Conservation (phyloP, 2,888 invertebrate genomes). For the Ferrisia virgata region DNA sequence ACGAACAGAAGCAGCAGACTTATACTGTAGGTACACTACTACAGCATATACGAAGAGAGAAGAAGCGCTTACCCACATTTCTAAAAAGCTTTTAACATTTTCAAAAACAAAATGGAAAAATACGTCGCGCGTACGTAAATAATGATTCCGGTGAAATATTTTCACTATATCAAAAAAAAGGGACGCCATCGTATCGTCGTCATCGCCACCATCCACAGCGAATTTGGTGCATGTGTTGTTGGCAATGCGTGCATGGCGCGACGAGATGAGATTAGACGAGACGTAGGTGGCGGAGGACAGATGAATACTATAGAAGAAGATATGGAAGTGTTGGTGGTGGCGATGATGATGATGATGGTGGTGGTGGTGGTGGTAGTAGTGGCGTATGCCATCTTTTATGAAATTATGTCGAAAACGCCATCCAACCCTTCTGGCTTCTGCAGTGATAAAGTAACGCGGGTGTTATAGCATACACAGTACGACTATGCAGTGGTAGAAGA, state of each 20-base stretch:
- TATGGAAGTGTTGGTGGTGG: no score
- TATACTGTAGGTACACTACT: no score
- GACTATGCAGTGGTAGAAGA: no score
- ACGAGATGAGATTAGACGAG: no score
- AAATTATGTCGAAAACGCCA: background rate
- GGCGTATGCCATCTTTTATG: slow-evolving; percentile 2
- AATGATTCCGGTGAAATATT: slow-evolving; percentile 36
- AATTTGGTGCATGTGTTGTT: slow-evolving; percentile 15
- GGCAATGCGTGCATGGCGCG: no score
- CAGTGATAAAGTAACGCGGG: background rate
- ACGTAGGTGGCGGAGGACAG: no score
- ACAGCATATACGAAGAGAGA: no score
- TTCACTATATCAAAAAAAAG: background rate
- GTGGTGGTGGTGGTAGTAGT: background rate
- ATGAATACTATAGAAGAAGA: no score
- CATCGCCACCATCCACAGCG: background rate
- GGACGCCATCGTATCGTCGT: background rate
- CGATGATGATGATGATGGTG: background rate
- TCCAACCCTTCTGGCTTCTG: background rate
- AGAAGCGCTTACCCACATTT: slow-evolving; percentile 37
- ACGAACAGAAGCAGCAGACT: slow-evolving; percentile 4
- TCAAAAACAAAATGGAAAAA: slow-evolving; percentile 34
- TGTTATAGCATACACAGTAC: background rate
- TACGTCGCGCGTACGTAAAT: slow-evolving; percentile 34
- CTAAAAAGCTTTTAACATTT: slow-evolving; percentile 43